phyloP scores from a whole-genome alignment of 2,797 vertebrate species.

The Linurgus olivaceus region DNA sequence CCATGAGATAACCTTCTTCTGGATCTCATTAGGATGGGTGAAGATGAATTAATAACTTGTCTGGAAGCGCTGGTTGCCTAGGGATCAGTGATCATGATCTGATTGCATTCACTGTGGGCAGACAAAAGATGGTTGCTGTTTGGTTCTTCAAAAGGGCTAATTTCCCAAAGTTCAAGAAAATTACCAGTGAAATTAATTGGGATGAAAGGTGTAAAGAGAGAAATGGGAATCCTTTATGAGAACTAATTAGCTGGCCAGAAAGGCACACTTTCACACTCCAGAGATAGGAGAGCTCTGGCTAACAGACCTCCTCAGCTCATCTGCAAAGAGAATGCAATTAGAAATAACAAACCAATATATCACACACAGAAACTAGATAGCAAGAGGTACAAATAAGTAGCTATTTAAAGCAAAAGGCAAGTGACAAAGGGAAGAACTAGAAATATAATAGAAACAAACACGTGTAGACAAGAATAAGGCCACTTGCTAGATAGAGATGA shows the following conservation, averaged over 20 bases:
- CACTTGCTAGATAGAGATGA: neutral
- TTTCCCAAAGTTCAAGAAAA: constrained; percentile 37
- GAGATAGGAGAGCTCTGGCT: neutral
- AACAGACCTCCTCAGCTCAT: neutral
- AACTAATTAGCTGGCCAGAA: constrained; percentile 23
- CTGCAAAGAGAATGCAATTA: neutral
- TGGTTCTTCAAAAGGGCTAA: neutral
- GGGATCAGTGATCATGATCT: neutral
- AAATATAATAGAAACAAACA: neutral
- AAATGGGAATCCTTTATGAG: neutral
- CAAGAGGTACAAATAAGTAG: neutral
- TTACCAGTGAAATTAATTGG: constrained; percentile 27
- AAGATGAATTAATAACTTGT: constrained; percentile 31
- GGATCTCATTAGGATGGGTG: constrained; percentile 3
- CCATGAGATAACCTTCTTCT: neutral
- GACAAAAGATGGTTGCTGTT: neutral
- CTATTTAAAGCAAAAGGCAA: neutral
- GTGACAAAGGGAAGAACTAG: neutral
- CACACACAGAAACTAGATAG: neutral
- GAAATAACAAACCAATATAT: neutral
- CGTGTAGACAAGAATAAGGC: neutral
- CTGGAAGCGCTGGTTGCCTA: neutral
- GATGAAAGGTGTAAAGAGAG: neutral
- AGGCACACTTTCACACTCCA: neutral
- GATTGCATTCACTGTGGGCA: neutral